phyloP scores from a whole-genome alignment of 2,888 invertebrate genomes.

The Tigriopus californicus region DNA sequence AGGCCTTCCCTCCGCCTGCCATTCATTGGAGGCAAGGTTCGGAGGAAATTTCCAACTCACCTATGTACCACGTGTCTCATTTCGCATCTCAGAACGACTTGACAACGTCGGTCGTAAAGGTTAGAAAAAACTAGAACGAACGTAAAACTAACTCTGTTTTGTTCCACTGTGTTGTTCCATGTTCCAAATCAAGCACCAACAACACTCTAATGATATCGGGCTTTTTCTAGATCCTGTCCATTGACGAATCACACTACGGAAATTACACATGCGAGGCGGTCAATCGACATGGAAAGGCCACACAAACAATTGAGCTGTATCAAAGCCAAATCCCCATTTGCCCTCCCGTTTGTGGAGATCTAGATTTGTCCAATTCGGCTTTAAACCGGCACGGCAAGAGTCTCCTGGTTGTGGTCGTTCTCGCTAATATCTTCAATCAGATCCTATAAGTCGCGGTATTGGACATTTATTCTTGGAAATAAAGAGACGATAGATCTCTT shows the following conservation, averaged over 20 bases:
- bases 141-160: too few species aligned
- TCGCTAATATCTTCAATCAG: too few species aligned
- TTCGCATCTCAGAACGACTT: background rate
- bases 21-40: background rate
- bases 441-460: too few species aligned
- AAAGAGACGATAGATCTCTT: too few species aligned
- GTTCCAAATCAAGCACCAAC: too few species aligned
- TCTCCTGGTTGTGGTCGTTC: too few species aligned
- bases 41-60: background rate
- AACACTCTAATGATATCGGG: too few species aligned
- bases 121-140: background rate
- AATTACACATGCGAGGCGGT: conserved; percentile 61
- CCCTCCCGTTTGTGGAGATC: conserved; percentile 4
- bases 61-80: background rate
- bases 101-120: background rate
- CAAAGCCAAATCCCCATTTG: conserved; percentile 1
- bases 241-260: background rate
- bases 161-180: too few species aligned
- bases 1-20: background rate
- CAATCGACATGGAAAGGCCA: conserved; percentile 58
- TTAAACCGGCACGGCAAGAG: too few species aligned
- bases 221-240: background rate
- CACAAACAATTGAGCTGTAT: background rate
- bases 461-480: too few species aligned
- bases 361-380: background rate